Percentiles rank a stretch among this genome's conserved stretches.
These are phyloP conservation scores for Meandrusa payeni DNA, from an alignment of 2,888 invertebrate species.

Conservation along the genomic window DNA sequence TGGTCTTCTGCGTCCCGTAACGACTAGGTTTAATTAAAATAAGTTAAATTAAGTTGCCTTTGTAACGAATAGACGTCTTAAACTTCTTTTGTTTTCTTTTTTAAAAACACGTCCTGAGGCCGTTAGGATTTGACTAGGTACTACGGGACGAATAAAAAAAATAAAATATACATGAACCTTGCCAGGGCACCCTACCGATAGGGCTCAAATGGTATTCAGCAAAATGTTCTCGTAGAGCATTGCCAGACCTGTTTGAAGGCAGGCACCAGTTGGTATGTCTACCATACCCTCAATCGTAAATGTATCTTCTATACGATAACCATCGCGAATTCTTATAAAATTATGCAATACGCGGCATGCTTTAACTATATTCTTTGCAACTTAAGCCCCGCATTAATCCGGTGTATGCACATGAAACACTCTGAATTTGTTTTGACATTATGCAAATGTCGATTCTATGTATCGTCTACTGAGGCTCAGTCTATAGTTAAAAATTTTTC, in stretches of 20 bases:
- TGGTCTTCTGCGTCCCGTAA: too few relatives aligned
- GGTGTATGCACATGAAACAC: not conserved
- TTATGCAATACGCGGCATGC: slow-evolving; percentile 32
- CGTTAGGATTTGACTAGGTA: too few relatives aligned
- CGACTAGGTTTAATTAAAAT: too few relatives aligned
- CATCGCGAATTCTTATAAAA: slow-evolving; percentile 33
- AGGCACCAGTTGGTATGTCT: slow-evolving; percentile 29
- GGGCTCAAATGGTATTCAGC: not conserved
- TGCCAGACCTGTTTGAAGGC: slow-evolving; percentile 31
- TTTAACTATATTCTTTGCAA: slow-evolving; percentile 34
- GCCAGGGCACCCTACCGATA: not conserved
- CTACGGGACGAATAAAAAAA: not conserved
- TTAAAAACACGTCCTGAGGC: too few relatives aligned
- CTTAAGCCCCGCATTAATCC: slow-evolving; percentile 1
- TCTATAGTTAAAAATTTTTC: not conserved
- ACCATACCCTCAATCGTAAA: slow-evolving; percentile 26
- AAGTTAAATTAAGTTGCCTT: too few relatives aligned
- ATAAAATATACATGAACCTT: not conserved
- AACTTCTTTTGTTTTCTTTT: too few relatives aligned
- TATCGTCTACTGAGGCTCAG: not conserved
- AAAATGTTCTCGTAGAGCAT: not conserved
- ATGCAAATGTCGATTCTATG: not conserved
- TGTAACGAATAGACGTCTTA: too few relatives aligned
- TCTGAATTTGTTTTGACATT: not conserved
- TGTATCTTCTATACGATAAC: slow-evolving; percentile 27